Conservation (phyloP, 2,113 vertebrate genomes). For the Desmodus rotundus region DNA sequence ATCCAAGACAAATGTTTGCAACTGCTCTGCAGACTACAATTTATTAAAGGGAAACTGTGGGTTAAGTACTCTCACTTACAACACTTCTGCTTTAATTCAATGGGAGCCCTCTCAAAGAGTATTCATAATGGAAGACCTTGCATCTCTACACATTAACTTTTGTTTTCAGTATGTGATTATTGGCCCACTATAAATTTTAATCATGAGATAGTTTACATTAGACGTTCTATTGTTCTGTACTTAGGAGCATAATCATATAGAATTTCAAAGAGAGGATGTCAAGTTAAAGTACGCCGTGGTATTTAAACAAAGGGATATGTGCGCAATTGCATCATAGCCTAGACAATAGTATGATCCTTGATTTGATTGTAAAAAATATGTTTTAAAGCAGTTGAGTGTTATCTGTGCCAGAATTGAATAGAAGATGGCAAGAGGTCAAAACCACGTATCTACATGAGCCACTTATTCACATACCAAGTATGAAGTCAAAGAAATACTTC, state of each 20-base stretch:
- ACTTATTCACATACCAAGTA: neutral
- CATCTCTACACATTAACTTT: neutral
- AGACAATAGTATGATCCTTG: neutral
- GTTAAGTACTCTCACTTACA: neutral
- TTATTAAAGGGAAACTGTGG: neutral
- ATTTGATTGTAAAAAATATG: neutral
- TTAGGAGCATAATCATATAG: neutral
- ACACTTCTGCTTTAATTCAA: neutral
- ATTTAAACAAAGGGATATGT: conserved; percentile 24
- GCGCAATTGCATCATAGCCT: neutral
- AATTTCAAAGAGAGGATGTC: neutral
- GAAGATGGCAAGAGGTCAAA: conserved; percentile 9
- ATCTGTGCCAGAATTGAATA: neutral
- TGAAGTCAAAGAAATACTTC: neutral
- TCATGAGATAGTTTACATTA: neutral
- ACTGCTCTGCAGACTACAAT: neutral
- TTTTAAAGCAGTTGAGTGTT: conserved; percentile 26
- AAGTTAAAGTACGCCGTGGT: neutral
- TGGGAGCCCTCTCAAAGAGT: neutral
- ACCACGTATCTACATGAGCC: neutral
- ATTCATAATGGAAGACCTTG: neutral
- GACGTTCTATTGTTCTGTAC: neutral
- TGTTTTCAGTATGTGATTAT: neutral
- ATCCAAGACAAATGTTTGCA: neutral
- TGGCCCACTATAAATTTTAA: neutral